A percentile compares a stretch with the other conserved stretches of the same genome.
These are phyloP conservation scores for Myanophis thanlyinensis DNA, from an alignment of 2,113 vertebrate species.

Conservation along the genomic window DNA sequence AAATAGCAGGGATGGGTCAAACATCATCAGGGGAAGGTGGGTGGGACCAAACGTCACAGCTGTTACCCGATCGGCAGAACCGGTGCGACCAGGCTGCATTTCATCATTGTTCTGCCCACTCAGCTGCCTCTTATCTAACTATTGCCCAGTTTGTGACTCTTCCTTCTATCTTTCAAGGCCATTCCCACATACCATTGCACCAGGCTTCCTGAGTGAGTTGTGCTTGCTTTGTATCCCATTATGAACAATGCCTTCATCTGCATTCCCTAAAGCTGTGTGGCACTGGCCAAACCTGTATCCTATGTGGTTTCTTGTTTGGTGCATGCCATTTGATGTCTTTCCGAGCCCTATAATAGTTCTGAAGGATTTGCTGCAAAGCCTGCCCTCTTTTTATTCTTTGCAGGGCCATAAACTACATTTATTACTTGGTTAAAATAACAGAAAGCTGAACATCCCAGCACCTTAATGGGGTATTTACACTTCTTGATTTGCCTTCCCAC, in stretches of 20 bases:
- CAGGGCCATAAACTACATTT: conserved; percentile 24
- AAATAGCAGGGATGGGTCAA: no score
- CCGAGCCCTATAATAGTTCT: conserved; percentile 11
- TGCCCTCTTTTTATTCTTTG: conserved; percentile 18
- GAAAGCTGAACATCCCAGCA: not conserved
- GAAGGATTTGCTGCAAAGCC: conserved; percentile 17
- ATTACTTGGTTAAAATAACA: conserved; percentile 33
- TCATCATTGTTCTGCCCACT: no score
- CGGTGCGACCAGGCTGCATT: no score
- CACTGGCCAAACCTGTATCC: not conserved
- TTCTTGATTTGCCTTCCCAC: not conserved
- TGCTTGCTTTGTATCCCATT: not conserved
- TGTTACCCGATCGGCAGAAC: no score
- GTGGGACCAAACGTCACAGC: no score
- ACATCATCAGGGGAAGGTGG: no score
- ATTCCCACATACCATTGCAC: not conserved
- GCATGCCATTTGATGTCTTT: conserved; percentile 1
- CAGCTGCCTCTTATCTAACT: not conserved
- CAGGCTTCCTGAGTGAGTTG: not conserved
- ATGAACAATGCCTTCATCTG: not conserved
- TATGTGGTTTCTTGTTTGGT: not conserved
- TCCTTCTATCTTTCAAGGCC: not conserved
- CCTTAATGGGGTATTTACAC: not conserved
- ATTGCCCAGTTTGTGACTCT: not conserved
- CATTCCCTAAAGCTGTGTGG: not conserved